Percentiles rank a stretch among this genome's conserved stretches.
Conservation (phyloP, 2,113 vertebrate species). For the Rhynchomys soricoides region DNA sequence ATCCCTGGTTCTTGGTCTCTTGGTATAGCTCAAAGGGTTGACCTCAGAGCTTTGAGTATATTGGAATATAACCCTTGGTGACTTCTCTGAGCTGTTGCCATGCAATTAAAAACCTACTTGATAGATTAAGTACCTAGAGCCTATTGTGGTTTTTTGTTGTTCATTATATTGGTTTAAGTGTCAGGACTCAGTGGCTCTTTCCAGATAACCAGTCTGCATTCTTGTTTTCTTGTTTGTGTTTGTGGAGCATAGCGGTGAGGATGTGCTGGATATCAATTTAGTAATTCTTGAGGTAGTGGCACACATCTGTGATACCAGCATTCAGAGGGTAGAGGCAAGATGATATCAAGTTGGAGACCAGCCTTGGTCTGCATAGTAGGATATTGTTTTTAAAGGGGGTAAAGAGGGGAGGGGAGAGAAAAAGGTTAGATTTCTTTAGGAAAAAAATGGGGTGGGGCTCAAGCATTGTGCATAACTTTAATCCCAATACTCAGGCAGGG, state of each 20-base stretch:
- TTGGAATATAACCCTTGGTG: slow-evolving; percentile 48
- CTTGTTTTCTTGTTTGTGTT: neutral
- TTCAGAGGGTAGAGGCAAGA: neutral
- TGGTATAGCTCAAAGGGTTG: neutral
- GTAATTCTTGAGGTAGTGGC: neutral
- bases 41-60: slow-evolving; percentile 12
- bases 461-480: neutral
- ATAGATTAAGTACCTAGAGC: slow-evolving; percentile 21
- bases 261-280: neutral
- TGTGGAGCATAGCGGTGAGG: neutral
- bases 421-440: neutral
- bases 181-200: neutral
- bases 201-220: neutral
- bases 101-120: slow-evolving; percentile 32
- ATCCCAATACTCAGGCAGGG: neutral
- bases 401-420: neutral
- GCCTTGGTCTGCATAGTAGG: neutral
- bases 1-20: neutral
- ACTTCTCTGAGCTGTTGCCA: slow-evolving; percentile 21
- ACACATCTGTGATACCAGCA: neutral
- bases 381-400: neutral
- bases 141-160: neutral
- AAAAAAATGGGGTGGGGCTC: neutral
- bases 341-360: neutral
- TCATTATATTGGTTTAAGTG: neutral